Percentiles rank a stretch among this genome's conserved stretches.
Evolutionary conservation across 2,888 invertebrate genomes (phyloP).

Genomic region (Phorcus lineatus): DNA sequence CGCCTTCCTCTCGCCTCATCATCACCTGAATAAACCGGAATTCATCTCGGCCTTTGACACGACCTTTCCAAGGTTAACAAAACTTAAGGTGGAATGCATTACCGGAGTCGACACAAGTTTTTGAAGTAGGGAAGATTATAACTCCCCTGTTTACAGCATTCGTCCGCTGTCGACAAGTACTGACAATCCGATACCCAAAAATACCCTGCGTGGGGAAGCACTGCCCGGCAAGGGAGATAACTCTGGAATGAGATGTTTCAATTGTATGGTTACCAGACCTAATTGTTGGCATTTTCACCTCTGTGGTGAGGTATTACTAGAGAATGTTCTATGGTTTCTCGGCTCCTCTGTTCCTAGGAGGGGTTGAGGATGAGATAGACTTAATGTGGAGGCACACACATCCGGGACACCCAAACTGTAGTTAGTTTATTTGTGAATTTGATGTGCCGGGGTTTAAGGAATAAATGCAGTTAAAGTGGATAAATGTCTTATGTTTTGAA

Average conservation of each 20-base stretch:
- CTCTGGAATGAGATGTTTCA: background rate
- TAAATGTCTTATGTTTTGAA: too few species aligned
- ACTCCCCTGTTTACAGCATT: background rate
- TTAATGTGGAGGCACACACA: too few species aligned
- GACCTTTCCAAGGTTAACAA: background rate
- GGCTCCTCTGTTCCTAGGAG: slow-evolving; percentile 7
- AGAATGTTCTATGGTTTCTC: background rate
- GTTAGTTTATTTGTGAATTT: too few species aligned
- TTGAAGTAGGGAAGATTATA: background rate
- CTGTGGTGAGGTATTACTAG: background rate
- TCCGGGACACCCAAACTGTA: too few species aligned
- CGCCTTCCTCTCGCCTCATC: background rate
- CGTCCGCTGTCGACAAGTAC: background rate
- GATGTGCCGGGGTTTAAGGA: too few species aligned
- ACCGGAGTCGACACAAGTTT: background rate
- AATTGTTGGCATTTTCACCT: background rate
- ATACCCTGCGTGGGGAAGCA: background rate
- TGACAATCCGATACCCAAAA: background rate
- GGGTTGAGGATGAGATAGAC: background rate
- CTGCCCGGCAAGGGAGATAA: background rate
- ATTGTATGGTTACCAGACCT: background rate
- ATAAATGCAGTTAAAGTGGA: too few species aligned
- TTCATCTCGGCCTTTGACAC: background rate
- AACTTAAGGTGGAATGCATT: background rate
- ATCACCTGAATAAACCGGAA: background rate